Base-by-base conservation (phyloP, 2,113 vertebrate species). In the Recurvirostra avosetta region DNA sequence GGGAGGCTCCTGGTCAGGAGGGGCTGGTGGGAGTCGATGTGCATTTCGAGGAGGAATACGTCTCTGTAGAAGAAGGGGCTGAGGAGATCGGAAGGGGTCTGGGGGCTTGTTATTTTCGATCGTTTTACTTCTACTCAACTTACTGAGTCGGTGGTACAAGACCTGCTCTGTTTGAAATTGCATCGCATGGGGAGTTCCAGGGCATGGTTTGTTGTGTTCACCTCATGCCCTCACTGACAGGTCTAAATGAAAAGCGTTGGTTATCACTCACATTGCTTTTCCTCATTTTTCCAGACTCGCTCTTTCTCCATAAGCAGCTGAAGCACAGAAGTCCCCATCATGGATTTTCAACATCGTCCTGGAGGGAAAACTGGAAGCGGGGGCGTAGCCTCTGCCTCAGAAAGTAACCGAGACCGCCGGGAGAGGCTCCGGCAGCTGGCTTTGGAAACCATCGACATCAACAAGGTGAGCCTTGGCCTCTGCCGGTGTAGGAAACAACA, bases 291-390 rank as follows among this genome's bases (percentile, higher is more conserved):
- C 16, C 41, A 86, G 82, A 2, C 17, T 36, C 12, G 82, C 17
- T 36, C 13, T 84, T 75, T 89, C 30, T 91, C 22, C 13, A 1
- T 18, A 19, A 63, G 79, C 1, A 22, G 14, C 30, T 96, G 76
- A 92, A 53, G 30, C 17, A 5, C 86, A 17, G 2, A 9, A 8
- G 4, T 25, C 2, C 17, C 79, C 73, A 19, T 34, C 78, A 99
- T 99, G 99, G 99, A 99, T 98, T 99, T 99, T 97, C 99, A 99
- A 66, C 99, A 99, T 85, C 98, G 99, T 27, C 99, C 99, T 0
- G 99, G 99, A 15, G 99, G 99, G 4, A 99, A 99, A 96, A 99
- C 99, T 0, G 99, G 99, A 52, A 99, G 99, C 0, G 99, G 99
- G 10, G 99, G 99, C 0, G 99, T 99, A 12, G 99, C 99, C 12